Base-by-base conservation (phyloP, 2,888 invertebrate genomes). In the Elysia crispata region DNA sequence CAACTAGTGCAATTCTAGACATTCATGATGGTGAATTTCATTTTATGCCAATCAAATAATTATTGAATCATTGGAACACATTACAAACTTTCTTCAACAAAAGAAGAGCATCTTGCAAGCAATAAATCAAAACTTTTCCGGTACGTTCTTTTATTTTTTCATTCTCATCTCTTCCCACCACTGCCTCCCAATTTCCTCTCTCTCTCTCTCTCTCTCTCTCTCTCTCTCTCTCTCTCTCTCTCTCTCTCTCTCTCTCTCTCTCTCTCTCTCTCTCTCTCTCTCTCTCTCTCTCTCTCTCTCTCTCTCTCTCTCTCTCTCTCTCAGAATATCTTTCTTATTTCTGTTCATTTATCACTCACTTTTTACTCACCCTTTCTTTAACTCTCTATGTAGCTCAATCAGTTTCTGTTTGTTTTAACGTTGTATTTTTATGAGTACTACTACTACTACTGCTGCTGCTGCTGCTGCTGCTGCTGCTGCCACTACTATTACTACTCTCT, bases 251-350 rank as follows among this genome's bases (percentile, higher is more conserved):
- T 76, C 66, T 76, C 3, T 76, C 49, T 76, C 20, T 76, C 49
- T 66, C 66, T 76, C 66, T 76, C 49, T 76, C 66, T 67, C 25
- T 76, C 66, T 76, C n/a, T 76, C 30, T 75, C 30, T 75, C 60
- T 73, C 30, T 60, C 57, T 60, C 49, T 75, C 28, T 75, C 1
- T 62, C 11, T 60, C 5, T 57, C 28, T 75, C 57, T 75, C 6
- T 23, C 25, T 28, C 8, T 66, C 25, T 28, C 3, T 66, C 23
- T 66, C 8, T 66, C 25, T 66, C 8, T 66, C 25, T 66, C 8
- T 66, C 25, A 15, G 8, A 8, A 1, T 66, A n/a, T 66, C 18
- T 66, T 6, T 66, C 23, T 30, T 66, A 1, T 28, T 1, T 66
- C 23, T 25, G 6, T 66, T 25, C 6, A 18, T 66, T 25, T 66